Conservation (phyloP, 1,140 invertebrate genomes). For the Drosophila ironensis region DNA sequence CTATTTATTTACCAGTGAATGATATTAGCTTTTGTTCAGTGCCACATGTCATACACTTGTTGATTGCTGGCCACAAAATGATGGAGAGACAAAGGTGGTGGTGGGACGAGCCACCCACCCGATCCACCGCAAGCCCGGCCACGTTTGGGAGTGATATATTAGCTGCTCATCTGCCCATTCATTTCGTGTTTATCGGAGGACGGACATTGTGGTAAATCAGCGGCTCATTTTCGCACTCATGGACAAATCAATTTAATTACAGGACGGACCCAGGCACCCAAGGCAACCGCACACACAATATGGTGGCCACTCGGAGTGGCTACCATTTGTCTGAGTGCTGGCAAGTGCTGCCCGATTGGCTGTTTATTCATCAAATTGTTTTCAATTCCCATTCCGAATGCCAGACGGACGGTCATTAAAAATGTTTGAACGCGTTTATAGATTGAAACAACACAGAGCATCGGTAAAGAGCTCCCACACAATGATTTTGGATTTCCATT, state of each 20-base stretch:
- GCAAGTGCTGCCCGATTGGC: not conserved
- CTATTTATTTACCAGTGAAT: too few relatives aligned
- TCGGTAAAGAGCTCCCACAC: too few relatives aligned
- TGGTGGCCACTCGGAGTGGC: not conserved
- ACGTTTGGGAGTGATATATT: constrained; percentile 39
- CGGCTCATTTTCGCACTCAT: constrained; percentile 34
- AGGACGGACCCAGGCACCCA: not conserved
- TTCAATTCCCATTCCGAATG: too few relatives aligned
- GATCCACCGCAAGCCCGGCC: constrained; percentile 4
- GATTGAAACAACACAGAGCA: too few relatives aligned
- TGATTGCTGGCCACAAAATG: constrained; percentile 7
- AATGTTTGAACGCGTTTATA: too few relatives aligned
- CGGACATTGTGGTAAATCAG: constrained; percentile 35
- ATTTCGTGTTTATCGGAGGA: constrained; percentile 23
- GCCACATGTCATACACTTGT: too few relatives aligned
- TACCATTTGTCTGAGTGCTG: not conserved
- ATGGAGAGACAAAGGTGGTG: not conserved
- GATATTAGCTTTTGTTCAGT: too few relatives aligned
- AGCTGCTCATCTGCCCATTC: constrained; percentile 28
- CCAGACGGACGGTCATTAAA: too few relatives aligned
- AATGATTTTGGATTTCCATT: too few relatives aligned
- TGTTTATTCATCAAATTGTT: not conserved
- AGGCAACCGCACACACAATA: not conserved
- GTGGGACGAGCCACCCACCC: not conserved
- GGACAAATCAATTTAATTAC: constrained; percentile 42